Percentiles rank a stretch among this genome's conserved stretches.
These are phyloP conservation scores for Anoplius nigerrimus DNA, from an alignment of 2,888 invertebrate genomes.

Conservation along the genomic window DNA sequence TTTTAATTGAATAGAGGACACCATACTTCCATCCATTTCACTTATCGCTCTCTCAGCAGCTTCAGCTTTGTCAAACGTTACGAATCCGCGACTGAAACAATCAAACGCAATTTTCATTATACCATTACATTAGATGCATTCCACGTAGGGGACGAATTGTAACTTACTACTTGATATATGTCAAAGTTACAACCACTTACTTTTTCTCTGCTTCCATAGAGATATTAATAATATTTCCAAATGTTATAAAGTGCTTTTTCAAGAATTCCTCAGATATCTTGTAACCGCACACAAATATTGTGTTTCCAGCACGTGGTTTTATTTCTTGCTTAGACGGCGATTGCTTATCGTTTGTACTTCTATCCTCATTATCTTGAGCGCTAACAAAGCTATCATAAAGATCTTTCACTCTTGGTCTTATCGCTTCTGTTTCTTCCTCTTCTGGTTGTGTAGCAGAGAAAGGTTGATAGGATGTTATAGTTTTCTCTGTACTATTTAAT, in stretches of 20 bases:
- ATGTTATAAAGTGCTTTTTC: slow-evolving; percentile 84
- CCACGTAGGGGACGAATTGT: no score
- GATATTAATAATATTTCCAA: slow-evolving; percentile 87
- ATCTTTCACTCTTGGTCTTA: slow-evolving; percentile 79
- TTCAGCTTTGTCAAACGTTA: slow-evolving; percentile 93
- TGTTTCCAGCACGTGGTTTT: slow-evolving; percentile 86
- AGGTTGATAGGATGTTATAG: slow-evolving; percentile 91
- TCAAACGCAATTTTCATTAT: not conserved
- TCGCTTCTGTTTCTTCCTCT: slow-evolving; percentile 79
- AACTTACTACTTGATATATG: no score
- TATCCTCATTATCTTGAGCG: slow-evolving; percentile 81
- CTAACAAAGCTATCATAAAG: slow-evolving; percentile 88
- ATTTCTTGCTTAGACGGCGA: slow-evolving; percentile 76
- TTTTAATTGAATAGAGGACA: slow-evolving; percentile 84
- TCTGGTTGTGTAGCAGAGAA: slow-evolving; percentile 91
- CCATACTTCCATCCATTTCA: slow-evolving; percentile 86
- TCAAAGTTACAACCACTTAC: slow-evolving; percentile 73
- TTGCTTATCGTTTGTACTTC: slow-evolving; percentile 74
- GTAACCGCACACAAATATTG: slow-evolving; percentile 88
- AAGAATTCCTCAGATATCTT: slow-evolving; percentile 88
- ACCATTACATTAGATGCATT: no score
- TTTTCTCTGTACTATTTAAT: slow-evolving; percentile 83
- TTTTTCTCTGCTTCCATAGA: slow-evolving; percentile 90
- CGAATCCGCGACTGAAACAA: slow-evolving; percentile 86
- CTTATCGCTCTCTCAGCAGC: slow-evolving; percentile 90